Base-by-base conservation (phyloP, 2,113 vertebrate species). In the Myotis brandtii region DNA sequence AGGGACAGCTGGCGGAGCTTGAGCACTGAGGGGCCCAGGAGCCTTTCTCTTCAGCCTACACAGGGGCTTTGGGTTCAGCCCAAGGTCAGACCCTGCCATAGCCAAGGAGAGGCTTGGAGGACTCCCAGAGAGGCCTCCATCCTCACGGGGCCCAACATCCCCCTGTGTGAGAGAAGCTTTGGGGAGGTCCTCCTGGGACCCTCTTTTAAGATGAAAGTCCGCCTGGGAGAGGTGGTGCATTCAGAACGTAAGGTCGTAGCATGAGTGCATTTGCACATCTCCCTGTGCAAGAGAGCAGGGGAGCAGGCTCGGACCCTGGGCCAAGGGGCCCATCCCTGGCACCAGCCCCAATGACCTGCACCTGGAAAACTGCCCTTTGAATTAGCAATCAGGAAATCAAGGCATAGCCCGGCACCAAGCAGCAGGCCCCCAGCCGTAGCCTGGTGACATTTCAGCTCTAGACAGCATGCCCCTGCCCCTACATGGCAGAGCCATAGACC, bases 361-460 rank as follows among this genome's bases (percentile, higher is more conserved):
- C 52, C 18, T 75, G 64, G 40, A 91, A 85, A 86, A 80, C 21
- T 59, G 43, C 66, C 79, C n/a, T 91, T 91, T 75, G 67, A 46
- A 56, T 90, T 92, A 85, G 56, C 93, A 77, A 77, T 76, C 46
- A 91, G 95, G 56, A 95, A 91, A 91, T 40, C 69, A 90, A 96
- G 92, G 85, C 37, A 89, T 83, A 52, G 72, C 62, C 46, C 0
- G n/a, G 90, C 54, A 16, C 95, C 76, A 69, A 34, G 20, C 34
- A 95, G 96, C 59, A 40, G 3, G 27, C 64, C 50, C 93, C 95
- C 82, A 88, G 94, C 96, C 37, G 81, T 21, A 79, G 92, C 88
- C 95, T 10, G 0, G 59, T 73, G 95, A 93, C 79, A 96, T 86
- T 94, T 95, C 92, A 98, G 97, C 96, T 72, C 59, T 21, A 56